Evolutionary conservation across 2,888 invertebrate genomes (phyloP), one percentile per base, ranked within the genome.

Genomic region (Coenonympha arcania): DNA sequence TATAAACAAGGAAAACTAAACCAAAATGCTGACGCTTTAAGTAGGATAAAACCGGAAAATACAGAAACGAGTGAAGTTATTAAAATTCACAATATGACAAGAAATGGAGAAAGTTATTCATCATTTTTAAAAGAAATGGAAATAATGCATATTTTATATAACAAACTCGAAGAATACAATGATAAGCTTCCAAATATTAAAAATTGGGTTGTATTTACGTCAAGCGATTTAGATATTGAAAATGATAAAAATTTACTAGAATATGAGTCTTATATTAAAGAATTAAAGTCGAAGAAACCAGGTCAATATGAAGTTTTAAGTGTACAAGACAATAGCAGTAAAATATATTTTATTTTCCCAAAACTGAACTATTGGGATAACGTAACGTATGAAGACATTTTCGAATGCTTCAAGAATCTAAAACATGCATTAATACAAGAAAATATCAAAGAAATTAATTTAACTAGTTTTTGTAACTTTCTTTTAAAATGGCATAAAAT

Each of bases 381-480:
- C 6, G 49, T 56, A 15, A 43, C 47, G 6, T 61, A 63, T 50
- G 48, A 58, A 54, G 53, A 62, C 9, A 8, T 53, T 40, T 63
- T 61, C 50, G 36, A 58, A 39, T 46, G 40, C 30, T 19, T 59
- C 13, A 54, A 55, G 19, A 55, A 49, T 34, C 39, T 46, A n/a
- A 48, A 39, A 44, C 20, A 44, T 41, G 44, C n/a, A 22, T 30
- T 53, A 43, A 4, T 22, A 3, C 6, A 49, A 36, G 37, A 58
- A 15, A 55, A 50, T 4, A 43, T 58, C 6, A 49, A 50, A 9
- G 39, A 33, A 45, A 51, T 56, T 4, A 46, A 41, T 37, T 53
- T 55, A 30, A 26, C 37, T n/a, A 43, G 42, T 24, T 33, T 49
- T 16, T 24, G 24, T 24, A 24, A 24, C 6, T 24, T 24, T 24